phyloP scores from a whole-genome alignment of 1,140 invertebrate genomes.

The Camponotus floridanus region DNA sequence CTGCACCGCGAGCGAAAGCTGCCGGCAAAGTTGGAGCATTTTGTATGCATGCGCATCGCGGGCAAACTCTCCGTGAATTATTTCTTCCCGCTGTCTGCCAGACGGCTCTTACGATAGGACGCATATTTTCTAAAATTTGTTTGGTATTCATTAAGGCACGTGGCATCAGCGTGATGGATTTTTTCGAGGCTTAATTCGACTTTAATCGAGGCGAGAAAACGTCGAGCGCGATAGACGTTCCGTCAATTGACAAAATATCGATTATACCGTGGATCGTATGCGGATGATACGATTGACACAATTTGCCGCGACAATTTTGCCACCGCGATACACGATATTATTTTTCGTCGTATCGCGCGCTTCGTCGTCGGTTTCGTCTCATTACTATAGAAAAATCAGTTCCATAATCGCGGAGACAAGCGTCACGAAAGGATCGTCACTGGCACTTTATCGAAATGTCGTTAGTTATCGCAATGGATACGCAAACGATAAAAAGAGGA shows the following conservation, averaged over 20 bases:
- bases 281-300: neutral
- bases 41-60: slow-evolving; percentile 41
- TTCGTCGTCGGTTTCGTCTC: neutral
- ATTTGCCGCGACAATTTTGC: neutral
- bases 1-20: slow-evolving; percentile 30
- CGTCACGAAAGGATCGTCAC: neutral
- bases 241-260: slow-evolving; percentile 2
- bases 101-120: neutral
- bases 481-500: neutral
- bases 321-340: slow-evolving; percentile 11
- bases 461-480: neutral
- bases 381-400: neutral
- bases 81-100: slow-evolving; percentile 20
- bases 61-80: slow-evolving; percentile 35
- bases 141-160: neutral
- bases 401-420: slow-evolving; percentile 24
- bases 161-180: neutral
- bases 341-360: slow-evolving; percentile 24
- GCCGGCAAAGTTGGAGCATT: slow-evolving; percentile 23
- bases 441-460: slow-evolving; percentile 6
- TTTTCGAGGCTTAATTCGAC: neutral
- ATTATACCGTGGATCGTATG: neutral
- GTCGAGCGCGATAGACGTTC: neutral
- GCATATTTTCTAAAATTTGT: slow-evolving; percentile 7
- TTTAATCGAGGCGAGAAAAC: too few species aligned